A percentile compares a stretch with the other conserved stretches of the same genome.
phyloP scores from a whole-genome alignment of 53 echinoderm and acorn worm genomes.

The Henricia sp. region DNA sequence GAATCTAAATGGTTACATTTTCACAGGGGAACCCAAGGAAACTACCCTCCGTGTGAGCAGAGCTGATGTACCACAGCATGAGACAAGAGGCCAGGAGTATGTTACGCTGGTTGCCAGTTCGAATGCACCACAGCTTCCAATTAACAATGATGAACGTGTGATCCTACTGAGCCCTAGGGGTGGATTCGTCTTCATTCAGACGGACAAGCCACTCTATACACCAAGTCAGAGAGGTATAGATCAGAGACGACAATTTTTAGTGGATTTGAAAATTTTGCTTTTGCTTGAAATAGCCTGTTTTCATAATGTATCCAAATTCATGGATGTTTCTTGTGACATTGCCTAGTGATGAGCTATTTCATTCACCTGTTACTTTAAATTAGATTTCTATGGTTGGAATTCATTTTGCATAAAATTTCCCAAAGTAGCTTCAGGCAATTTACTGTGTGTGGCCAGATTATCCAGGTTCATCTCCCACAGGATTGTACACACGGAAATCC shows the following conservation, averaged over 20 bases:
- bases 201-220: slow-evolving; percentile 75
- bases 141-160: slow-evolving; percentile 22
- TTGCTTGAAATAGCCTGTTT: not conserved
- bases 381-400: too few species aligned
- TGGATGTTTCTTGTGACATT: too few species aligned
- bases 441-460: too few species aligned
- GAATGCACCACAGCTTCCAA: not conserved
- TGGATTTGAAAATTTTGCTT: too few species aligned
- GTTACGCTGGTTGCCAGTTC: slow-evolving; percentile 26
- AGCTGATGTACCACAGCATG: not conserved
- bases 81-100: slow-evolving; percentile 23
- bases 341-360: too few species aligned
- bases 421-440: not conserved
- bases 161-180: slow-evolving; percentile 56
- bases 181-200: slow-evolving; percentile 80
- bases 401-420: not conserved
- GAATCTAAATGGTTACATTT: too few species aligned
- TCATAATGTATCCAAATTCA: too few species aligned
- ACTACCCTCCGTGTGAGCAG: slow-evolving; percentile 15
- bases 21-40: not conserved
- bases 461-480: too few species aligned
- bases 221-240: slow-evolving; percentile 68
- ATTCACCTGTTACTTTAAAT: too few species aligned
- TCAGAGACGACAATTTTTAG: too few species aligned
- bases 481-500: too few species aligned